Evolutionary conservation across 2,888 invertebrate species (phyloP), one percentile per base, ranked within the genome.

Genomic region (Aphodius sticticus): DNA sequence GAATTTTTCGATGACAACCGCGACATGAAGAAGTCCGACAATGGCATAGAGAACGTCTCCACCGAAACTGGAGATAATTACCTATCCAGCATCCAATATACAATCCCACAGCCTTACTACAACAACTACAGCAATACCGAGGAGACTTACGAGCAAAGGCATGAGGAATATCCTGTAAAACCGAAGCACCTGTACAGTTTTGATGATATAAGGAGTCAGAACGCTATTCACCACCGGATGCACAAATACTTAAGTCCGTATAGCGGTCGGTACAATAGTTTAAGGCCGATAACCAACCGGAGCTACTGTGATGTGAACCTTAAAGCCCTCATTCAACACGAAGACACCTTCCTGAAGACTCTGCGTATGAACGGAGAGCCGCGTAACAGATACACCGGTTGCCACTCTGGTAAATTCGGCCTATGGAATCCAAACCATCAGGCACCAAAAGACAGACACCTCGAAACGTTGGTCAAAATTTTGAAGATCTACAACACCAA

Each of bases 341-440:
- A 74, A 36, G 74, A 74, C 35, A 35, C 6, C 36, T 74, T 36
- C 7, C 35, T 74, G 15, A 74, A 74, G 15, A 26, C 74, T 7
- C 37, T 74, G 36, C 16, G 74, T 2, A 36, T 74, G 37, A 74
- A 74, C 15, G 36, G 36, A 6, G 71, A 71, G 16, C 16, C 35
- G 5, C 71, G 71, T 16, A 35, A 36, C 1, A 6, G 35, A 74
- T 74, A 74, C n/a, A 12, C 74, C 12, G 16, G 37, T 35, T 6
- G 70, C 7, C 35, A 36, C n/a, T 36, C 14, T 36, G 36, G 74
- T 7, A 35, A 35, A n/a, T 74, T 26, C 9, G 74, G 74, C 6
- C 7, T 74, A n/a, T 74, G 74, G 74, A 74, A 74, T 37, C 71
- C 16, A 16, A 35, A 74, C n/a, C 15, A 74, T n/a, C 74, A 74